These are phyloP conservation scores for Pionites leucogaster DNA, from an alignment of 2,113 vertebrate genomes.

Conservation along the genomic window DNA sequence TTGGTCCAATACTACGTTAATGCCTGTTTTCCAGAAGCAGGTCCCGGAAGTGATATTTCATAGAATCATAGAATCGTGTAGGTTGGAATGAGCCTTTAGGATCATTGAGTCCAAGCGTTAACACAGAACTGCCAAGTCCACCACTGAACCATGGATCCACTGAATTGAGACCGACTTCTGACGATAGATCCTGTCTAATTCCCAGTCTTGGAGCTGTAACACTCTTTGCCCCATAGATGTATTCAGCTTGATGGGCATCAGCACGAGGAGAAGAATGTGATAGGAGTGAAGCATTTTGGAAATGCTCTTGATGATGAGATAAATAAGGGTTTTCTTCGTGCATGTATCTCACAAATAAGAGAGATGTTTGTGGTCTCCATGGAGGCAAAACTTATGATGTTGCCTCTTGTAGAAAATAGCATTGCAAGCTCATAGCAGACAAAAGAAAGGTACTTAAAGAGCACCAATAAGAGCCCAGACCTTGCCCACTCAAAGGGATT, in stretches of 20 bases:
- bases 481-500: not conserved
- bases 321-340: not conserved
- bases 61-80: not conserved
- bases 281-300: not conserved
- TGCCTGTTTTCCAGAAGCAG: not conserved
- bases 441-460: not conserved
- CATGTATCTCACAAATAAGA: fast-evolving
- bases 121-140: not conserved
- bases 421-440: not conserved
- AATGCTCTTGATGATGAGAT: not conserved
- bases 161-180: not conserved
- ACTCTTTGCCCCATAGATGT: not conserved
- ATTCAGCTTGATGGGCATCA: not conserved
- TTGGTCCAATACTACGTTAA: not conserved
- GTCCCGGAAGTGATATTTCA: not conserved
- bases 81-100: not conserved
- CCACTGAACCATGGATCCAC: not conserved
- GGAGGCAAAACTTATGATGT: fast-evolving
- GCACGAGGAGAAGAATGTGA: not conserved
- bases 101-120: not conserved
- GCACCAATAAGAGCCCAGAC: not conserved
- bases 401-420: not conserved
- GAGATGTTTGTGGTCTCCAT: not conserved
- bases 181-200: not conserved
- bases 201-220: not conserved